These are phyloP conservation scores for Drosophila sp. DNA, from an alignment of 1,140 invertebrate species.

Conservation along the genomic window DNA sequence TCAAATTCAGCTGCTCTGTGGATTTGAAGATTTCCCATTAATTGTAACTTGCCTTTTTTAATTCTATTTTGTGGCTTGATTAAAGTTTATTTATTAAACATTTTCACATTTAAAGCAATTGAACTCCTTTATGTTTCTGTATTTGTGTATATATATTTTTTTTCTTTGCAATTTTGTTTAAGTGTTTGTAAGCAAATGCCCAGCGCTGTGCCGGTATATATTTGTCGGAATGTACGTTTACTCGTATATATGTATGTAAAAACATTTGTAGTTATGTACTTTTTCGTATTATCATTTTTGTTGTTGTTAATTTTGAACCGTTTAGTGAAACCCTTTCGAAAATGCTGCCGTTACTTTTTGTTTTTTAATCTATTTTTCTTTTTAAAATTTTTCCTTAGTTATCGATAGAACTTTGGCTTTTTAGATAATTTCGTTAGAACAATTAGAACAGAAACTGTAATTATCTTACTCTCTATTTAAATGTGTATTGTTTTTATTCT, in stretches of 20 bases:
- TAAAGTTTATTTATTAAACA: slow-evolving; percentile 22
- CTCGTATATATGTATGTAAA: slow-evolving; percentile 24
- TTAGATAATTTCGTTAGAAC: neutral
- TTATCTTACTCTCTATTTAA: slow-evolving; percentile 1
- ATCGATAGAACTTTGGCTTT: slow-evolving; percentile 22
- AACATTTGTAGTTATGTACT: slow-evolving; percentile 1
- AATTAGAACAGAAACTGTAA: slow-evolving; percentile 5
- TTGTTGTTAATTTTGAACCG: slow-evolving; percentile 71
- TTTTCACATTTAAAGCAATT: slow-evolving; percentile 43
- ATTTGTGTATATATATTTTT: too few relatives aligned
- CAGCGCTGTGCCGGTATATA: slow-evolving; percentile 29
- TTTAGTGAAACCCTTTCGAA: slow-evolving; percentile 74
- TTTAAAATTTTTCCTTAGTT: slow-evolving; percentile 15
- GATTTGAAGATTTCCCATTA: slow-evolving; percentile 11
- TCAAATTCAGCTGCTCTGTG: slow-evolving; percentile 27
- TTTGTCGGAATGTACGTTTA: slow-evolving; percentile 16
- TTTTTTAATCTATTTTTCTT: slow-evolving; percentile 9
- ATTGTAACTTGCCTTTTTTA: slow-evolving; percentile 9
- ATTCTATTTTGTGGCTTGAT: slow-evolving; percentile 7
- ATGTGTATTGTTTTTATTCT: neutral
- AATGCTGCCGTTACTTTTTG: slow-evolving; percentile 72
- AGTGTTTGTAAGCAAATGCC: slow-evolving; percentile 43
- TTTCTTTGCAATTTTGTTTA: slow-evolving; percentile 21
- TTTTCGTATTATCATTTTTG: slow-evolving; percentile 15
- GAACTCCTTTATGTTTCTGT: slow-evolving; percentile 12